These are phyloP conservation scores for Aphis craccivora DNA, from an alignment of 1,140 invertebrate species.

Conservation along the genomic window DNA sequence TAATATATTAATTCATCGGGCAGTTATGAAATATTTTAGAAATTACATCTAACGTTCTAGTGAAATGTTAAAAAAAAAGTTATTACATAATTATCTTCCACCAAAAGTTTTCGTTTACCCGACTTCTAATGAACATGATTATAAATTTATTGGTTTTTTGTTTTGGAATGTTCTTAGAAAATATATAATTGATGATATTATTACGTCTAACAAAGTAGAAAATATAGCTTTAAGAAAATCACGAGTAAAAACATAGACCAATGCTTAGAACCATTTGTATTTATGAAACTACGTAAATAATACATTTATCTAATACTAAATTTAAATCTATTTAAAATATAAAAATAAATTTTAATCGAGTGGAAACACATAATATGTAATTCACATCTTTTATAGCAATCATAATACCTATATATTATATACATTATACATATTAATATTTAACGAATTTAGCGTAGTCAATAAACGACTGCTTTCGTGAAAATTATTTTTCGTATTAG, in stretches of 20 bases:
- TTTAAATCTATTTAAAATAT: too few species aligned
- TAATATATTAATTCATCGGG: not conserved
- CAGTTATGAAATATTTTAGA: not conserved
- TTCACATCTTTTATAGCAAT: too few species aligned
- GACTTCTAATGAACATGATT: not conserved
- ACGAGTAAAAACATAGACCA: not conserved
- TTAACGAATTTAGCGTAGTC: too few species aligned
- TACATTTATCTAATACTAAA: not conserved
- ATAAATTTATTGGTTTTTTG: not conserved
- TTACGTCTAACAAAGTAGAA: not conserved
- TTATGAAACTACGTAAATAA: not conserved
- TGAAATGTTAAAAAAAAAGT: not conserved
- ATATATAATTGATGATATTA: not conserved
- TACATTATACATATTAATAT: too few species aligned
- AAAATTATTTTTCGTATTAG: not conserved
- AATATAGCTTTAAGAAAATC: not conserved
- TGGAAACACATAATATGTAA: too few species aligned
- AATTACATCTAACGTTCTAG: not conserved
- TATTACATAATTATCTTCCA: not conserved
- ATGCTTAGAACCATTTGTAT: not conserved
- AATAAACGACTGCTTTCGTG: too few species aligned
- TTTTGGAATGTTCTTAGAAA: not conserved
- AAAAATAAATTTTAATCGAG: too few species aligned
- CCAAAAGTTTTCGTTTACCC: not conserved
- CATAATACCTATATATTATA: too few species aligned